Conservation (phyloP, 2,797 vertebrate genomes). For the Tolypeutes matacus region DNA sequence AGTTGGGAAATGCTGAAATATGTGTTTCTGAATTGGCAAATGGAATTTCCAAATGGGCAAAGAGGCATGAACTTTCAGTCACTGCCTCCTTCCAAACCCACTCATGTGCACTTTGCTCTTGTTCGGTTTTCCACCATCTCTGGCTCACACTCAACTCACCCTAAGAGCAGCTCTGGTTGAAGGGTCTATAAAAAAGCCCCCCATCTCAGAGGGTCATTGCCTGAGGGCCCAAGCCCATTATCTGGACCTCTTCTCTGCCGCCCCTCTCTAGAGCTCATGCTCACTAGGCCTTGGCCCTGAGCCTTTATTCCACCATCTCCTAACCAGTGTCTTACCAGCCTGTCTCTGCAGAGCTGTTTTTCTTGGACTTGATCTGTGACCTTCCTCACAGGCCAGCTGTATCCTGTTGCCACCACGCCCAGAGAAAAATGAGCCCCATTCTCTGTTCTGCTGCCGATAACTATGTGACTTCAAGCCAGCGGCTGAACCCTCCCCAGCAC, state of each 20-base stretch:
- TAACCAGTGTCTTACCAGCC: neutral
- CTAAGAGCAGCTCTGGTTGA: neutral
- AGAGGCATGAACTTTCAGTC: neutral
- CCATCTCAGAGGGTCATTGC: neutral
- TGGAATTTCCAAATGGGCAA: slow-evolving; percentile 5
- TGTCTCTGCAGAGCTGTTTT: neutral
- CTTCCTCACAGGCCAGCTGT: neutral
- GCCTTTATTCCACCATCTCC: neutral
- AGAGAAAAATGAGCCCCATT: neutral
- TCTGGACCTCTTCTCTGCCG: neutral
- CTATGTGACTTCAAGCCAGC: neutral
- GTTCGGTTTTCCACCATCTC: neutral
- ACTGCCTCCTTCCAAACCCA: neutral
- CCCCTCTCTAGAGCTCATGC: neutral
- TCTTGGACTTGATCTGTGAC: neutral
- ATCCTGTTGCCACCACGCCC: neutral
- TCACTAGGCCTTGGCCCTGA: neutral
- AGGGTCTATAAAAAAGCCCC: neutral
- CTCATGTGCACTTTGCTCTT: neutral
- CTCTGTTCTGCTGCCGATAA: neutral
- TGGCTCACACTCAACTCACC: neutral
- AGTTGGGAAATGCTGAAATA: neutral
- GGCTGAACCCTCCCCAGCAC: neutral
- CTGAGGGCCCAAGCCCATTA: no score
- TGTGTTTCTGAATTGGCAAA: neutral